Evolutionary conservation across 2,888 invertebrate genomes (phyloP), one percentile per base, ranked within the genome.

Genomic region (Rapana venosa): DNA sequence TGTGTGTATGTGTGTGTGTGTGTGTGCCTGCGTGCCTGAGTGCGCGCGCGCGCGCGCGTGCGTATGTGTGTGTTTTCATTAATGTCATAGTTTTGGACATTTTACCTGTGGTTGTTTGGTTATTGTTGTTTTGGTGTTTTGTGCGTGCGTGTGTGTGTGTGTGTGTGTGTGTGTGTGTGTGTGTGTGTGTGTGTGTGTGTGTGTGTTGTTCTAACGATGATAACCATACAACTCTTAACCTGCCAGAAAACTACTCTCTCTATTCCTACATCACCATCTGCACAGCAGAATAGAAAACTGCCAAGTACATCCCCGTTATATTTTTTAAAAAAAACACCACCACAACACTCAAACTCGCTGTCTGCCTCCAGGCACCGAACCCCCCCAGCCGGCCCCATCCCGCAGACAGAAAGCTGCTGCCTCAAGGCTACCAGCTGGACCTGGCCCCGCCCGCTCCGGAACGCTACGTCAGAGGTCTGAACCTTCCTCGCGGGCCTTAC

Each of bases 31-130:
- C 36, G 87, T 61, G 87, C 66, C 61, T 87, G 87, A 6, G 87
- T 87, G 87, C 26, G 87, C 58, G 87, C 36, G 87, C 61, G 87
- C 47, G 87, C 61, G 87, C 58, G 87, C 61, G 61, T 35, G 87
- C 17, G 84, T 35, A 36, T 47, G 84, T 35, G 84, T n/a, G 84
- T 84, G 47, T 36, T n/a, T n/a, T n/a, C n/a, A n/a, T n/a, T n/a
- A n/a, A n/a, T n/a, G n/a, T n/a, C n/a, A n/a, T n/a, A n/a, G n/a
- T n/a, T n/a, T n/a, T n/a, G n/a, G n/a, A n/a, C n/a, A n/a, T n/a
- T n/a, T n/a, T n/a, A n/a, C n/a, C n/a, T n/a, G n/a, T n/a, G n/a
- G n/a, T n/a, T n/a, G n/a, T n/a, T n/a, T n/a, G n/a, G n/a, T n/a
- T n/a, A n/a, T n/a, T n/a, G n/a, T n/a, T n/a, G n/a, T n/a, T n/a